Percentiles rank a stretch among this genome's conserved stretches.
These are phyloP conservation scores for Pollenia griseotomentosa DNA, from an alignment of 2,888 invertebrate genomes.

Conservation along the genomic window DNA sequence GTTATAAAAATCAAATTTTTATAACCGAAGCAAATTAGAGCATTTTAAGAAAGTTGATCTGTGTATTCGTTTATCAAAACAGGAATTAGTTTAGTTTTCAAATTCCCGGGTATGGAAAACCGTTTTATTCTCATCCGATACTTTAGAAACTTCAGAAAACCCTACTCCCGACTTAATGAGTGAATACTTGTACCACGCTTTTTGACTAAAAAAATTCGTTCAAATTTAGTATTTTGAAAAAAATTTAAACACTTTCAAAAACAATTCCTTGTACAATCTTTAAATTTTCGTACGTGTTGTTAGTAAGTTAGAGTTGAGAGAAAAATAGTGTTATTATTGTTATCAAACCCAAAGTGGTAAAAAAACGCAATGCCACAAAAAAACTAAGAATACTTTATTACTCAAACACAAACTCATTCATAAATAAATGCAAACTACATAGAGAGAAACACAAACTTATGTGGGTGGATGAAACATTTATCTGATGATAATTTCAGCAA, in stretches of 20 bases:
- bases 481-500: conserved; percentile 42
- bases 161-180: too few species aligned
- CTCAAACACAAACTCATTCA: conserved; percentile 2
- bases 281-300: neutral
- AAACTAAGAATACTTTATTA: conserved; percentile 13
- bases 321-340: conserved; percentile 25
- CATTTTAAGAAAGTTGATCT: too few species aligned
- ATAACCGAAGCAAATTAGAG: too few species aligned
- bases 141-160: too few species aligned
- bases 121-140: too few species aligned
- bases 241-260: neutral
- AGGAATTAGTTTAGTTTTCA: too few species aligned
- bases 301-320: neutral
- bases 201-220: too few species aligned
- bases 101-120: too few species aligned
- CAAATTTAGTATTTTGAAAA: neutral
- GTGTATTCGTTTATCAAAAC: too few species aligned
- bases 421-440: neutral
- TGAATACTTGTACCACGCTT: too few species aligned
- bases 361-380: conserved; percentile 16
- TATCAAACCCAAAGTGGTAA: conserved; percentile 18
- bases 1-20: too few species aligned
- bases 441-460: conserved; percentile 1
- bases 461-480: conserved; percentile 40
- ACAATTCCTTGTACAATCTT: neutral